These are phyloP conservation scores for Gasterosteus aculeatus DNA, from an alignment of 2,113 vertebrate species.

Conservation along the genomic window DNA sequence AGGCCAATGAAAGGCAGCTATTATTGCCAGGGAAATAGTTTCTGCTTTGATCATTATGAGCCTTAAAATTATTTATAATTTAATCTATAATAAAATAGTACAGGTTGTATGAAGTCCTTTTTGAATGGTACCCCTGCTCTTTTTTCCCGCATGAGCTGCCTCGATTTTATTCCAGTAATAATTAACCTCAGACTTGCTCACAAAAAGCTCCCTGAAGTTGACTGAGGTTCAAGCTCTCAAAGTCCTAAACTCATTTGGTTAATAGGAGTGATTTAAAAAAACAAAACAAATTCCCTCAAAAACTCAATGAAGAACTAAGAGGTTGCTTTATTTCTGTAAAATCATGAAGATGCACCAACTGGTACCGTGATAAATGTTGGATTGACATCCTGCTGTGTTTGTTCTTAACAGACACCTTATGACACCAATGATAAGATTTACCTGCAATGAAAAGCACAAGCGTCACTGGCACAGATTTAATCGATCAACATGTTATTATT, in stretches of 20 bases:
- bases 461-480: background rate
- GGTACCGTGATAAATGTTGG: background rate
- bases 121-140: background rate
- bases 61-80: constrained; percentile 12
- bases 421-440: background rate
- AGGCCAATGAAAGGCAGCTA: constrained; percentile 36
- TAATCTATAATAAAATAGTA: constrained; percentile 6
- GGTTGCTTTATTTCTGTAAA: background rate
- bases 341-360: background rate
- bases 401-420: background rate
- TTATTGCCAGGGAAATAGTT: constrained; percentile 35
- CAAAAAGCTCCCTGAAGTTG: background rate
- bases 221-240: too few species aligned
- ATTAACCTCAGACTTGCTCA: background rate
- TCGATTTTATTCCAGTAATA: constrained; percentile 8
- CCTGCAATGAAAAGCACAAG: background rate
- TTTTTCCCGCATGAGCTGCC: background rate
- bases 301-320: background rate
- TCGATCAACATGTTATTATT: background rate
- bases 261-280: background rate
- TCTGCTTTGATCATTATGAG: constrained; percentile 4
- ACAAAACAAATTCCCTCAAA: background rate
- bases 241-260: background rate
- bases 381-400: background rate
- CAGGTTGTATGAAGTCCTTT: background rate